These are phyloP conservation scores for Lepus europaeus DNA, from an alignment of 2,113 vertebrate genomes.

Conservation along the genomic window DNA sequence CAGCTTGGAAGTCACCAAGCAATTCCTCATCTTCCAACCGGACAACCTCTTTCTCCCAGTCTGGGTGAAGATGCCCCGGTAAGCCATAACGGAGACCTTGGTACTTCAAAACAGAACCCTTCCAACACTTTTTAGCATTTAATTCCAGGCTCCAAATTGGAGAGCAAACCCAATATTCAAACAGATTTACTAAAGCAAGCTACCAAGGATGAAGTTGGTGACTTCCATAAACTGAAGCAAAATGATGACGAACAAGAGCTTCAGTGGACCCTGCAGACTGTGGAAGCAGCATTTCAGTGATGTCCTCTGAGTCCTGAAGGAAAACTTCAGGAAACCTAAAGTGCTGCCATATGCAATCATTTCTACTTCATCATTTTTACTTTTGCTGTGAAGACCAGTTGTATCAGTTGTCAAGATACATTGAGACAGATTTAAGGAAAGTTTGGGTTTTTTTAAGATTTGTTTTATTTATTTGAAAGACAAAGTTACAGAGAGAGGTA, in stretches of 20 bases:
- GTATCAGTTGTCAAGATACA: constrained; percentile 64
- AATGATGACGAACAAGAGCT: constrained; percentile 95
- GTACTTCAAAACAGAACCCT: constrained; percentile 88
- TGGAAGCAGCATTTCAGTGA: constrained; percentile 93
- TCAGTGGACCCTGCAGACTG: constrained; percentile 94
- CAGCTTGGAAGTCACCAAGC: constrained; percentile 81
- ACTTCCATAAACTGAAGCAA: constrained; percentile 90
- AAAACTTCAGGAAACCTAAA: constrained; percentile 53
- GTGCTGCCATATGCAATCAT: constrained; percentile 78
- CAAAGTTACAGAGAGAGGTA: too few relatives aligned
- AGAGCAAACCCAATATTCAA: constrained; percentile 81
- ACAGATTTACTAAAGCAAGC: constrained; percentile 82
- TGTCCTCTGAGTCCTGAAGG: constrained; percentile 89
- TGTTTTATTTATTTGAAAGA: too few relatives aligned
- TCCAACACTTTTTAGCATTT: constrained; percentile 88
- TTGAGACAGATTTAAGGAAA: constrained; percentile 54
- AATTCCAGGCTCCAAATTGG: constrained; percentile 89
- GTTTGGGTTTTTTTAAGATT: neutral
- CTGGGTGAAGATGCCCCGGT: constrained; percentile 82
- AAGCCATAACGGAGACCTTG: constrained; percentile 82
- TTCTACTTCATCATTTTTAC: constrained; percentile 63
- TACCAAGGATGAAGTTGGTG: constrained; percentile 84
- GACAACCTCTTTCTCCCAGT: constrained; percentile 84
- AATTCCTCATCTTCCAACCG: constrained; percentile 79
- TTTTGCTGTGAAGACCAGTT: constrained; percentile 76